These are phyloP conservation scores for Mohoua ochrocephala DNA, from an alignment of 2,113 vertebrate genomes.

Conservation along the genomic window DNA sequence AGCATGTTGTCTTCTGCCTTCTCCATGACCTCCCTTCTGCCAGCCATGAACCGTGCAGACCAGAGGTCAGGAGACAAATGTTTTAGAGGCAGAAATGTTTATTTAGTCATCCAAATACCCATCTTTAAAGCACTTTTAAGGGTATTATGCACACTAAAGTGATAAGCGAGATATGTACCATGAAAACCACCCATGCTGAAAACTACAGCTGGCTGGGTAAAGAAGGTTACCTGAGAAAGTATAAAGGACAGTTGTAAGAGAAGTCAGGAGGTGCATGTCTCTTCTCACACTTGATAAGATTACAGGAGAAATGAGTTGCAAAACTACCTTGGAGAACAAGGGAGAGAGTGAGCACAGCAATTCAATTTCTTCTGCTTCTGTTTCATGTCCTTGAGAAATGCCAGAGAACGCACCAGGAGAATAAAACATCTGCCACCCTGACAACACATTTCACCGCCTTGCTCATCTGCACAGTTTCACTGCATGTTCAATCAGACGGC, in stretches of 20 bases:
- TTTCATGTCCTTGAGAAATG: not conserved
- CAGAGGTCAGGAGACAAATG: not conserved
- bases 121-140: not conserved
- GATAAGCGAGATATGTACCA: not conserved
- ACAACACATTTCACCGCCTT: not conserved
- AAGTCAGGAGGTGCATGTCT: not conserved
- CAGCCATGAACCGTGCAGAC: not conserved
- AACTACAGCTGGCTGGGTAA: not conserved
- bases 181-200: constrained; percentile 7
- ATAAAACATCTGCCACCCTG: constrained; percentile 42
- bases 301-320: not conserved
- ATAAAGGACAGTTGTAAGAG: not conserved
- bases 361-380: not conserved
- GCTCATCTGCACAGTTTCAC: not conserved
- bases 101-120: not conserved
- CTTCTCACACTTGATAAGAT: not conserved
- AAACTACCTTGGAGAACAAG: not conserved
- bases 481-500: not conserved
- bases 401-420: not conserved
- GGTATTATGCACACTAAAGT: not conserved
- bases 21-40: not conserved
- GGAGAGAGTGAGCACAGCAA: not conserved
- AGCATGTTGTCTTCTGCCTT: not conserved
- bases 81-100: not conserved
- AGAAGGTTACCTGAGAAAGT: not conserved